Base-by-base conservation (phyloP, 2,888 invertebrate species). In the Latheticus oryzae region DNA sequence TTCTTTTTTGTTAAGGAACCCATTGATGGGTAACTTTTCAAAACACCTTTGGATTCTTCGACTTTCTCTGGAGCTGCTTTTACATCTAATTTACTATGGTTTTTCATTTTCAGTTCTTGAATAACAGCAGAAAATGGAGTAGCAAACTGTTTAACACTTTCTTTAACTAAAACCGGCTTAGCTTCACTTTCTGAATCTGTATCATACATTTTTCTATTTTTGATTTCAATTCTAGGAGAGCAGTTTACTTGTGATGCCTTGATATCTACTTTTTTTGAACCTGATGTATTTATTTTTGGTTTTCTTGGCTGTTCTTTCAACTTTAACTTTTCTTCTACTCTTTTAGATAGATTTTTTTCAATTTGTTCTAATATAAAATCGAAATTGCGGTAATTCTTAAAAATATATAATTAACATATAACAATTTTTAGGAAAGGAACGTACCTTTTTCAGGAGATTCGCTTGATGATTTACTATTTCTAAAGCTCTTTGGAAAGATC, bases 1-100 rank as follows among this genome's bases (percentile, higher is more conserved):
- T 84, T 85, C 72, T 87, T 87, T 66, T 87, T 87, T 13, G 82
- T 80, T 15, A 84, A 70, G 30, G 83, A 83, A 23, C 81, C 82
- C 12, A 78, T 78, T 0, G 84, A 84, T 1, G 83, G 80, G 33
- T 80, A 82, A 69, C 80, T 81, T 76, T 86, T 87, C 21, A 87
- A 70, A 17, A 85, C 85, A 40, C 86, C 80, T 74, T 83, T 86
- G n/a, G 24, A 24, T 12, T 3, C 4, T 2, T 28, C 43, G 5
- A 28, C 16, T 16, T 37, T 37, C 15, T 35, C 48, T 4, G 23
- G 15, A 7, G 37, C 16, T n/a, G n/a, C n/a, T n/a, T n/a, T n/a
- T n/a, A n/a, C n/a, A 5, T 50, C 38, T 13, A 33, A 24, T 43
- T 35, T 56, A 50, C 45, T 11, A 16, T 38, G 38, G n/a, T n/a